Percentiles rank a stretch among this genome's conserved stretches.
phyloP scores from a whole-genome alignment of 2,888 invertebrate species.

The Pharmacophagus antenor region DNA sequence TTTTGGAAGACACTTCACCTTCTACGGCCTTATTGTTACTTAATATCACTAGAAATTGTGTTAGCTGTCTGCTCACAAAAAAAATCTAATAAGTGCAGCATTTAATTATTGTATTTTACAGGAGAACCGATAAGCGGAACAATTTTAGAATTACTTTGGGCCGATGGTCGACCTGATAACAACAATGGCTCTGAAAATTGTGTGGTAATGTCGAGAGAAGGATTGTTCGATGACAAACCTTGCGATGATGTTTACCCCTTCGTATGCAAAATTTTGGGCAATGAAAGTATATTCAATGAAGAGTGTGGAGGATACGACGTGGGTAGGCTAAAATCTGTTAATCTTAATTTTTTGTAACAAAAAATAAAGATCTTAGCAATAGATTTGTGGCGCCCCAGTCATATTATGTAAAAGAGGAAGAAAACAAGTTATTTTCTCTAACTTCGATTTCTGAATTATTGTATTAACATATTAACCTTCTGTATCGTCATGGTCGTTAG shows the following conservation, averaged over 20 bases:
- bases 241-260: slow-evolving; percentile 50
- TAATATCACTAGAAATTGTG: too few relatives aligned
- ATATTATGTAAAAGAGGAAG: too few relatives aligned
- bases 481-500: too few relatives aligned
- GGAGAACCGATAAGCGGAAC: slow-evolving; percentile 48
- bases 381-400: too few relatives aligned
- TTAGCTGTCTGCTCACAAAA: too few relatives aligned
- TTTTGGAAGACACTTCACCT: too few relatives aligned
- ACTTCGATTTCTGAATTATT: too few relatives aligned
- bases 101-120: slow-evolving; percentile 33
- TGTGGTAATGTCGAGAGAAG: slow-evolving; percentile 55
- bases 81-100: neutral
- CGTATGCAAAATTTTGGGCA: slow-evolving; percentile 50
- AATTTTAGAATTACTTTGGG: slow-evolving; percentile 51
- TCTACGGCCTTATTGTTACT: too few relatives aligned
- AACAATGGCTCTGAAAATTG: slow-evolving; percentile 47
- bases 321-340: slow-evolving; percentile 37
- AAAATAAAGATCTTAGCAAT: too few relatives aligned
- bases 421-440: too few relatives aligned
- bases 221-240: slow-evolving; percentile 48
- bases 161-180: slow-evolving; percentile 49
- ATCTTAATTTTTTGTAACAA: too few relatives aligned
- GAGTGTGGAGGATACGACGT: slow-evolving; percentile 47
- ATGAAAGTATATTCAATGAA: slow-evolving; percentile 45
- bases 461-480: too few relatives aligned